Evolutionary conservation across 2,113 vertebrate genomes (phyloP), one percentile per base, ranked within the genome.

Genomic region (Fukomys damarensis): DNA sequence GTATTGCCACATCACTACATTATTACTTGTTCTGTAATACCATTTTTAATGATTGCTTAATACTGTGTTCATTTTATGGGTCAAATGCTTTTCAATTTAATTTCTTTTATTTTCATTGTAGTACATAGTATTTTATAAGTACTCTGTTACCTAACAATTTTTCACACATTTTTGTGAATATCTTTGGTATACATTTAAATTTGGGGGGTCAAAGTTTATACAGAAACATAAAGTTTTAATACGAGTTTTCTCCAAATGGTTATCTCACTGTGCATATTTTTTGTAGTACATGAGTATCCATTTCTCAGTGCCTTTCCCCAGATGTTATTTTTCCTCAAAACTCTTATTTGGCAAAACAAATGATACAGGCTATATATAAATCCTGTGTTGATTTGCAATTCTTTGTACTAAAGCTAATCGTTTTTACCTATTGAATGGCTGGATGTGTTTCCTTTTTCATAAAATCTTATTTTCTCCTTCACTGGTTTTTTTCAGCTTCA

Each of bases 381-480:
- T 65, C 35, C 20, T 83, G 28, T 17, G 46, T 77, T 61, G 68
- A 49, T 84, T 88, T 49, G 54, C 43, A 84, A 83, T 88, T 88
- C 41, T 91, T 84, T 74, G 77, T n/a, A 46, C 30, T 52, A 89
- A 70, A 86, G 35, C 20, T 89, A 49, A 96, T 74, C 20, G 43
- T 83, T 82, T 85, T 86, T 90, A 28, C 65, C 65, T 56, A 49
- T 80, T 61, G n/a, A 92, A 61, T n/a, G 80, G 16, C 7, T 41
- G 76, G 87, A 72, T 52, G 32, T 46, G 35, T 72, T 96, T 87
- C 7, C 52, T 61, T 59, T 63, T 85, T 80, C 35, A 19, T 89
- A 77, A 86, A 49, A 66, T 96, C 38, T 65, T 90, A 88, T 46
- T 95, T 88, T 41, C 46, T 94, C 8, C 17, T 87, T 96, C 92